These are phyloP conservation scores for Hyles vespertilio DNA, from an alignment of 1,140 invertebrate genomes.

Conservation along the genomic window DNA sequence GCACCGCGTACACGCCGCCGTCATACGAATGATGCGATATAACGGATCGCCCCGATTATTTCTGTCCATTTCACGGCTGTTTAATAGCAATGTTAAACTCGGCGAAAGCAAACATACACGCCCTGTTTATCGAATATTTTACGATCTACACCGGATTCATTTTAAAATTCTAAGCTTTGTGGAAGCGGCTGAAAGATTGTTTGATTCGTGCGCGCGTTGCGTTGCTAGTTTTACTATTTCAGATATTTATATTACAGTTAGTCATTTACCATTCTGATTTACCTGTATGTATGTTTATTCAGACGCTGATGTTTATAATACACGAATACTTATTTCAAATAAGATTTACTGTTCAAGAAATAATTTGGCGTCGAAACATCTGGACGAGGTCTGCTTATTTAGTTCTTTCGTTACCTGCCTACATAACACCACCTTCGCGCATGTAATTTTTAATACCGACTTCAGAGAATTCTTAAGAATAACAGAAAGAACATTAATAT, in stretches of 20 bases:
- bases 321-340: slow-evolving; percentile 67
- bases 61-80: slow-evolving; percentile 73
- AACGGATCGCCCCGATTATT: slow-evolving; percentile 73
- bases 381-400: slow-evolving; percentile 43
- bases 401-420: slow-evolving; percentile 30
- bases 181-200: slow-evolving; percentile 65
- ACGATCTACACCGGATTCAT: slow-evolving; percentile 67
- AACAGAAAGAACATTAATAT: slow-evolving; percentile 6
- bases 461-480: slow-evolving; percentile 18
- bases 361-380: slow-evolving; percentile 61
- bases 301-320: slow-evolving; percentile 70
- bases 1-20: slow-evolving; percentile 48
- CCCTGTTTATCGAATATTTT: slow-evolving; percentile 74
- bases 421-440: slow-evolving; percentile 17
- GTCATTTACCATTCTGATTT: slow-evolving; percentile 71
- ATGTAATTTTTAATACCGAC: slow-evolving; percentile 24
- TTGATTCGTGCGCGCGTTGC: slow-evolving; percentile 53
- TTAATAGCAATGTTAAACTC: slow-evolving; percentile 73
- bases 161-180: slow-evolving; percentile 71
- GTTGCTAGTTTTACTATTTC: slow-evolving; percentile 62
- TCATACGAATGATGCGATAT: slow-evolving; percentile 68
- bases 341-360: slow-evolving; percentile 61
- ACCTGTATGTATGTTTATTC: slow-evolving; percentile 68
- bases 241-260: slow-evolving; percentile 73
- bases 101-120: slow-evolving; percentile 68